Base-by-base conservation (phyloP, 2,113 vertebrate genomes). In the Stomatorhinus ivindoensis region DNA sequence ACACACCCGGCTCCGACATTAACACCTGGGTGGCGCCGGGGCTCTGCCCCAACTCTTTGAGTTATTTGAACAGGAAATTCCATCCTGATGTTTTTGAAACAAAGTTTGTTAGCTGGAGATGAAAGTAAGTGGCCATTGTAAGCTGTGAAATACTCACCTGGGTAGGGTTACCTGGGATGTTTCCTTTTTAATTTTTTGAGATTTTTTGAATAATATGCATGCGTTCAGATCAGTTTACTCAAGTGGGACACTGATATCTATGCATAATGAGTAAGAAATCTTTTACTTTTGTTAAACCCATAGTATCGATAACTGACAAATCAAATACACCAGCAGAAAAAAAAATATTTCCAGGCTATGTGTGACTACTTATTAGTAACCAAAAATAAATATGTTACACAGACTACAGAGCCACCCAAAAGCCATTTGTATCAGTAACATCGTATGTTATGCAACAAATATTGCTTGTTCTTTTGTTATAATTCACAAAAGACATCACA, bases 41-140 rank as follows among this genome's bases (percentile, higher is more conserved):
- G 91, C 86, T 90, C 58, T 91, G 91, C 42, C 35, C 85, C 58
- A 85, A 87, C 51, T 85, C 86, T 93, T 93, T 94, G 88, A 93
- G 92, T 94, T 89, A 88, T 82, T 53, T 90, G 55, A 90, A 92
- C 73, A 90, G 84, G 91, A 93, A 93, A 91, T 92, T 92, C 88
- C 93, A 93, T 91, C 89, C 92, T 89, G 88, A 92, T 93, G 91
- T 93, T 39, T 53, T 89, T 88, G 89, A 92, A 90, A 91, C 48
- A 91, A 92, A 90, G 55, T 76, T 88, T 91, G 90, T 90, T 73
- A 90, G 10, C 46, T 88, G 87, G 58, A 92, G 90, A 94, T 93
- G 89, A 92, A 92, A 93, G 92, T 86, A 10, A 31, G 47, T 27
- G n/a, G 0, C 69, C 88, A 39, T 44, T 88, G 88, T 90, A 92